Conservation (phyloP, 2,113 vertebrate species). For the Chascanopsetta lugubris region DNA sequence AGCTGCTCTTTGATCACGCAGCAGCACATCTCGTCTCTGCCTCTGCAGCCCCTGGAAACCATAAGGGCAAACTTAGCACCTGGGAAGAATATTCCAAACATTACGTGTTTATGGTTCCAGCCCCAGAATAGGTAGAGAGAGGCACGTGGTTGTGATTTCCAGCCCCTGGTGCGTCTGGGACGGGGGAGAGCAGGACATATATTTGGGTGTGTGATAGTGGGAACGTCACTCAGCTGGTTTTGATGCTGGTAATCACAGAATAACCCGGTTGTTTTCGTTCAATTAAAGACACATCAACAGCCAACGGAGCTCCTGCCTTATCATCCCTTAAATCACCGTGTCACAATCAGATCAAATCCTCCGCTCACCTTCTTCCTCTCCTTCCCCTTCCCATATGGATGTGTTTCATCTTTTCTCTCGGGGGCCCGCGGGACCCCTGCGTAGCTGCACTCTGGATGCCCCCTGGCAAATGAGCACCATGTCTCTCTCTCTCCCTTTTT, state of each 20-base stretch:
- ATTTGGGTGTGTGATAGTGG: constrained; percentile 55
- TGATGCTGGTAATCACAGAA: constrained; percentile 69
- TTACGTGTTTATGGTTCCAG: constrained; percentile 77
- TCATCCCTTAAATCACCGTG: constrained; percentile 27
- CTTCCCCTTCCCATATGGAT: constrained; percentile 44
- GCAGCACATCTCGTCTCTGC: constrained; percentile 14
- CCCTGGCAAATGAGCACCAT: constrained; percentile 75
- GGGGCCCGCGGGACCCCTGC: constrained; percentile 60
- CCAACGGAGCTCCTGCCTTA: constrained; percentile 37
- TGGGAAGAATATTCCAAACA: constrained; percentile 70
- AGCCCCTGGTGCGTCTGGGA: constrained; percentile 43
- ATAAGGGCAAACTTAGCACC: constrained; percentile 69
- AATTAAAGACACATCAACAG: constrained; percentile 26
- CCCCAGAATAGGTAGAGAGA: constrained; percentile 66
- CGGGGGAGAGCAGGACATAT: constrained; percentile 41
- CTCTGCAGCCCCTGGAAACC: constrained; percentile 46
- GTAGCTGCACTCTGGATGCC: constrained; percentile 75
- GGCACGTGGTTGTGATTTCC: constrained; percentile 75
- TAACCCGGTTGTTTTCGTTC: constrained; percentile 49
- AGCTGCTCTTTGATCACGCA: constrained; percentile 44
- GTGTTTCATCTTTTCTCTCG: constrained; percentile 63
- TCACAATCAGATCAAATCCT: constrained; percentile 29
- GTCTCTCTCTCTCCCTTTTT: constrained; percentile 66
- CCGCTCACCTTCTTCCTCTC: constrained; percentile 14
- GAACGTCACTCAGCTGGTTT: constrained; percentile 78